Percentiles rank a stretch among this genome's conserved stretches.
These are phyloP conservation scores for Amphilophus citrinellus DNA, from an alignment of 2,113 vertebrate species.

Conservation along the genomic window DNA sequence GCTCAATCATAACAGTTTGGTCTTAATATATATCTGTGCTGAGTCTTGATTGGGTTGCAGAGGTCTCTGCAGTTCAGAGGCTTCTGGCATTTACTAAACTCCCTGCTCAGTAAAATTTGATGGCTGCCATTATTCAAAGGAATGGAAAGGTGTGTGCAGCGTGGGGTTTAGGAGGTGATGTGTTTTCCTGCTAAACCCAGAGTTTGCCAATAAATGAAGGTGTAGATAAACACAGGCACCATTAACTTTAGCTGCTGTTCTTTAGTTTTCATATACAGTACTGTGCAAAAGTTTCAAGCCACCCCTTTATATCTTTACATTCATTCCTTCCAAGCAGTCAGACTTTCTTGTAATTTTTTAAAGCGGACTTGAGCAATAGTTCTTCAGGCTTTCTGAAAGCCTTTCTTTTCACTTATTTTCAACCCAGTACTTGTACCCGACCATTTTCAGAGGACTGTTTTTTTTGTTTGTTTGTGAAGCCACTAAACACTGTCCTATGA, in stretches of 20 bases:
- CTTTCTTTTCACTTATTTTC: background rate
- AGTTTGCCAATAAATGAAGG: background rate
- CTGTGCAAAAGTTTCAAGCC: background rate
- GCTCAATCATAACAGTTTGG: background rate
- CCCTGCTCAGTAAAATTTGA: slow-evolving; percentile 32
- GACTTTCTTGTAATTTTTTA: background rate
- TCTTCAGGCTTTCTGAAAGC: background rate
- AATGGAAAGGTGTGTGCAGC: background rate
- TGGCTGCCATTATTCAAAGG: slow-evolving; percentile 39
- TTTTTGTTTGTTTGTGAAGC: background rate
- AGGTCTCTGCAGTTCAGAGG: background rate
- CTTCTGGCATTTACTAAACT: background rate
- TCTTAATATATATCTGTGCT: slow-evolving; percentile 6
- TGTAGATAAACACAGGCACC: background rate
- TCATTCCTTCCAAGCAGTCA: background rate
- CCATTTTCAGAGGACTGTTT: background rate
- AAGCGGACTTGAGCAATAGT: background rate
- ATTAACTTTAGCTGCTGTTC: background rate
- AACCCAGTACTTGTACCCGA: background rate
- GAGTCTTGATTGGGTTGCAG: slow-evolving; percentile 17
- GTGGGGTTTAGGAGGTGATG: background rate
- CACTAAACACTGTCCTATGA: background rate
- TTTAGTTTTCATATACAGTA: background rate
- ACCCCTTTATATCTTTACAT: background rate
- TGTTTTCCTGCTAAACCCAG: background rate